Evolutionary conservation across 1,140 invertebrate species (phyloP).

Genomic region (Trichonephila clavipes): DNA sequence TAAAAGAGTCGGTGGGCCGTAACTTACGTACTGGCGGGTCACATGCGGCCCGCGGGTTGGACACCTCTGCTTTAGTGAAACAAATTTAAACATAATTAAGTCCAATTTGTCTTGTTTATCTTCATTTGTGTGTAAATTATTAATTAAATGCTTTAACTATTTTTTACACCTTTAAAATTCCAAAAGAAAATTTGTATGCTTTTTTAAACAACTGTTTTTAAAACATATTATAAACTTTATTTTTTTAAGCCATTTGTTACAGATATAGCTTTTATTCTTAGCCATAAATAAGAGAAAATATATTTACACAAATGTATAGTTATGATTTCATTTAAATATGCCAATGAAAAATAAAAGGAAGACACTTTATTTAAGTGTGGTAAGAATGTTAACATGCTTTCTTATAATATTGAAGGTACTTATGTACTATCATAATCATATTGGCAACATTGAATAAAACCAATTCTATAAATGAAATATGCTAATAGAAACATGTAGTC

Average conservation of each 20-base stretch:
- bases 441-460: not conserved
- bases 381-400: not conserved
- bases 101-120: no score
- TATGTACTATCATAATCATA: not conserved
- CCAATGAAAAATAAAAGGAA: not conserved
- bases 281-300: not conserved
- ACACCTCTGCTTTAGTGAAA: no score
- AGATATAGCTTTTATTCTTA: not conserved
- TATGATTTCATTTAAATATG: no score
- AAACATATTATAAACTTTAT: not conserved
- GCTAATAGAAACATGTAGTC: no score
- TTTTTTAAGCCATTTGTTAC: not conserved
- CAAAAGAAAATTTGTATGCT: not conserved
- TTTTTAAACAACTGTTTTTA: not conserved
- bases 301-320: not conserved
- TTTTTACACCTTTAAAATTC: not conserved
- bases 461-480: no score
- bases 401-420: not conserved
- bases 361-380: not conserved
- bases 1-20: no score
- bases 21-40: no score
- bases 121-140: no score
- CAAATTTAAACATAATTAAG: no score
- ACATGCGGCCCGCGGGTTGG: no score
- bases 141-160: not conserved